Conservation (phyloP, 2,113 vertebrate species). For the Hiodon alosoides region DNA sequence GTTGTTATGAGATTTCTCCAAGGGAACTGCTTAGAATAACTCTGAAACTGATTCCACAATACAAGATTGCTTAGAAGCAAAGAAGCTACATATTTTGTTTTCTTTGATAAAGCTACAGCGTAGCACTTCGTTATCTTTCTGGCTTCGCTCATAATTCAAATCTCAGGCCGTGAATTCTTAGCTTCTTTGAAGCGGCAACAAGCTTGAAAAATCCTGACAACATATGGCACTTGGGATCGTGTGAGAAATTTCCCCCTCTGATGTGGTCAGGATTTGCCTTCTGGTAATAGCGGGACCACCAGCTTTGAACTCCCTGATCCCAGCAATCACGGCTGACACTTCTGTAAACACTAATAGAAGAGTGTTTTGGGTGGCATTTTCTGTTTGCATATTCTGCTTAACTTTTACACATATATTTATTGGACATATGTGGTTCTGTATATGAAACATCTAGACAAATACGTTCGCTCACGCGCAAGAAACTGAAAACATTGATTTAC, state of each 20-base stretch:
- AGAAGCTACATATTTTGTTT: background rate
- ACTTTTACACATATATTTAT: slow-evolving; percentile 6
- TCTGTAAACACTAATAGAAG: slow-evolving; percentile 24
- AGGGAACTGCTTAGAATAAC: no score
- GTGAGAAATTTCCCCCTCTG: slow-evolving; percentile 25
- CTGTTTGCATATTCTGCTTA: slow-evolving; percentile 11
- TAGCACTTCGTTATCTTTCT: slow-evolving; percentile 2
- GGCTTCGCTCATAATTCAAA: background rate
- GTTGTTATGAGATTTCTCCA: no score
- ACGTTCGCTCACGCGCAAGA: background rate
- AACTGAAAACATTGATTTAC: background rate
- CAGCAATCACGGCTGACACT: slow-evolving; percentile 26
- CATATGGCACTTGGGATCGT: slow-evolving; percentile 18
- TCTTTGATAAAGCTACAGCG: background rate
- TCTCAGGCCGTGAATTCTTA: background rate
- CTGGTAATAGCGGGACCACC: slow-evolving; percentile 8
- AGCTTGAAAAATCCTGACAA: slow-evolving; percentile 18
- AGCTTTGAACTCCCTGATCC: slow-evolving; percentile 27
- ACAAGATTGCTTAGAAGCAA: background rate
- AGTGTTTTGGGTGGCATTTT: background rate
- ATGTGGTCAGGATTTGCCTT: slow-evolving; percentile 16
- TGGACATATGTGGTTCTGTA: slow-evolving; percentile 1
- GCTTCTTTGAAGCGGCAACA: slow-evolving; percentile 19
- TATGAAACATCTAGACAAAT: background rate
- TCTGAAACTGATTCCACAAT: background rate